Conservation (phyloP, 2,113 vertebrate species). For the Muscicapa adusta region DNA sequence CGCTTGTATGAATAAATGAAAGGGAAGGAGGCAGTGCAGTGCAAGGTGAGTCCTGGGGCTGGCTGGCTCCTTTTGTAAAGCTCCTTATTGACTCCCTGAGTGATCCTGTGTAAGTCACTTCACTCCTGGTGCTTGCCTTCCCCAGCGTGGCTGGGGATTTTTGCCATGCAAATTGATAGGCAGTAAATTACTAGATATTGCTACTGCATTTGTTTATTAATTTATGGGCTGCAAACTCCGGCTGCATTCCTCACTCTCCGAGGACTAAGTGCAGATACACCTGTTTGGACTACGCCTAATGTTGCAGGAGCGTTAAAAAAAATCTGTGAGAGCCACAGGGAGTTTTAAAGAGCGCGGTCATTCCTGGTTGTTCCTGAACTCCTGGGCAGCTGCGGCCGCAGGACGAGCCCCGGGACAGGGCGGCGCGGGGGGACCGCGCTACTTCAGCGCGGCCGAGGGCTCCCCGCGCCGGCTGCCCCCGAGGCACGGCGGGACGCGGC, state of each 20-base stretch:
- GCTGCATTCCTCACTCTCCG: neutral
- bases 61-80: neutral
- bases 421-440: too few species aligned
- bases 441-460: neutral
- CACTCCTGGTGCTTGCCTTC: neutral
- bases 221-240: neutral
- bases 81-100: neutral
- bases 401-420: neutral
- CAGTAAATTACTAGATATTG: neutral
- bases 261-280: neutral
- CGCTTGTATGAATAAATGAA: neutral
- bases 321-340: rapidly evolving
- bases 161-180: neutral
- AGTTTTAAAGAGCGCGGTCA: neutral
- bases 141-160: neutral
- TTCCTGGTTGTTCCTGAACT: rapidly evolving
- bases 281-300: neutral
- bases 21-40: neutral
- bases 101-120: neutral
- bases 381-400: neutral
- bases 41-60: neutral
- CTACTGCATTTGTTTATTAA: neutral
- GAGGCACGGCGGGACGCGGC: neutral
- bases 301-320: neutral
- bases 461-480: neutral